These are phyloP conservation scores for Hippocampus barbouri DNA, from an alignment of 2,113 vertebrate genomes.

Conservation along the genomic window DNA sequence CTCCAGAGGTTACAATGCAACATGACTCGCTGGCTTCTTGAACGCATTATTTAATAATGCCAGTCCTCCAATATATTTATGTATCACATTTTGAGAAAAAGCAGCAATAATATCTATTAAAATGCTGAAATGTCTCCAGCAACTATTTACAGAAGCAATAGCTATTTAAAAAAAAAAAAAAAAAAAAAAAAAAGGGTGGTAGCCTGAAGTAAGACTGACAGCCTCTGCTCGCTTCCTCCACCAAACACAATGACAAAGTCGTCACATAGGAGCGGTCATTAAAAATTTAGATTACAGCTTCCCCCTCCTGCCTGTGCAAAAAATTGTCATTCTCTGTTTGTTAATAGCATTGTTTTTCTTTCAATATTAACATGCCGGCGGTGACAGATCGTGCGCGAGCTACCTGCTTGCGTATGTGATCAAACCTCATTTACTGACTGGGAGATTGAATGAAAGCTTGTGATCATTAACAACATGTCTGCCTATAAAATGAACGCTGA, in stretches of 20 bases:
- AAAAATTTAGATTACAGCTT: constrained; percentile 68
- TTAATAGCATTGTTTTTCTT: constrained; percentile 59
- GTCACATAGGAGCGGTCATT: constrained; percentile 57
- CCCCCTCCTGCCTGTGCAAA: constrained; percentile 27
- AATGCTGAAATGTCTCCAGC: constrained; percentile 62
- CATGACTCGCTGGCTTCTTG: constrained; percentile 57
- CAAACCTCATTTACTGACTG: constrained; percentile 46
- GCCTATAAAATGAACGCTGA: constrained; percentile 25
- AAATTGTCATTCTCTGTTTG: constrained; percentile 49
- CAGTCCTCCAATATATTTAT: constrained; percentile 58
- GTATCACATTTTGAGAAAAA: constrained; percentile 50
- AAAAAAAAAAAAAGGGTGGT: constrained; percentile 42
- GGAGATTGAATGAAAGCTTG: constrained; percentile 49
- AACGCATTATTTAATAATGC: constrained; percentile 69
- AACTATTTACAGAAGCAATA: constrained; percentile 47
- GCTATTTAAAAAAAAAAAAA: constrained; percentile 37
- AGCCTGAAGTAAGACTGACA: constrained; percentile 51
- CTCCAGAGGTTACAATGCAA: constrained; percentile 59
- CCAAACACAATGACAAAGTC: constrained; percentile 50
- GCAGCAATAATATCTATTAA: constrained; percentile 55
- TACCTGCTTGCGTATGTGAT: constrained; percentile 47
- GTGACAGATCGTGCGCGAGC: constrained; percentile 50
- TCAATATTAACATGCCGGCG: constrained; percentile 64
- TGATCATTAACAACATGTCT: constrained; percentile 53
- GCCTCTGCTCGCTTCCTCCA: constrained; percentile 40